Percentiles rank a stretch among this genome's conserved stretches.
Evolutionary conservation across 2,888 invertebrate species (phyloP).

Genomic region (Mythimna ferrago): DNA sequence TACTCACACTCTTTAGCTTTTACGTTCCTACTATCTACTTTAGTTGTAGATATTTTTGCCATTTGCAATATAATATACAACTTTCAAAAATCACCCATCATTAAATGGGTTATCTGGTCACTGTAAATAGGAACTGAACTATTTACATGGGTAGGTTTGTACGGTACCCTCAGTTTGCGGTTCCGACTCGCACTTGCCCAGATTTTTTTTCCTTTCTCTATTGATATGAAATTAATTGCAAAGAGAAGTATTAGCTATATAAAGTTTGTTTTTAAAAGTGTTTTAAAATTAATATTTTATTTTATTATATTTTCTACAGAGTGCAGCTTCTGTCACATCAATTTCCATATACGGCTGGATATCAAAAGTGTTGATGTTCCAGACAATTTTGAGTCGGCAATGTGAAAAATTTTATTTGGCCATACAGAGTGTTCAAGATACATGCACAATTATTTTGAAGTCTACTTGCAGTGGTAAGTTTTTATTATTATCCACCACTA

Average conservation of each 20-base stretch:
- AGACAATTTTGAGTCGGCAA: conserved; percentile 12
- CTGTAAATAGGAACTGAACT: no score
- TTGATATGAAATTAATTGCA: no score
- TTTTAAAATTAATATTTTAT: neutral
- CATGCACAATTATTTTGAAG: conserved; percentile 18
- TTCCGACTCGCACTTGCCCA: no score
- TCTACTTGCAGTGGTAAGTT: conserved; percentile 6
- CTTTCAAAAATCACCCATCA: no score
- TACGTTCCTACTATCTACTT: no score
- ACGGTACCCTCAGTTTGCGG: no score
- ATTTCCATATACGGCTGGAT: conserved; percentile 9
- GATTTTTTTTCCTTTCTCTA: no score
- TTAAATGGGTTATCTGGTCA: no score
- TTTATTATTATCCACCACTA: neutral
- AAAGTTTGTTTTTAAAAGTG: neutral
- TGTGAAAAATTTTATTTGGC: conserved; percentile 22
- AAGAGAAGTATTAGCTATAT: neutral
- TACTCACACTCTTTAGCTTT: no score
- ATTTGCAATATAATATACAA: no score
- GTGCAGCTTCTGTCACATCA: neutral
- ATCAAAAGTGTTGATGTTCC: conserved; percentile 7
- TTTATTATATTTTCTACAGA: neutral
- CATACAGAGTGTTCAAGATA: conserved; percentile 18
- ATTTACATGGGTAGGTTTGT: no score
- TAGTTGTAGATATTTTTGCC: no score